These are phyloP conservation scores for Salvelinus sp. DNA, from an alignment of 2,113 vertebrate genomes.

Conservation along the genomic window DNA sequence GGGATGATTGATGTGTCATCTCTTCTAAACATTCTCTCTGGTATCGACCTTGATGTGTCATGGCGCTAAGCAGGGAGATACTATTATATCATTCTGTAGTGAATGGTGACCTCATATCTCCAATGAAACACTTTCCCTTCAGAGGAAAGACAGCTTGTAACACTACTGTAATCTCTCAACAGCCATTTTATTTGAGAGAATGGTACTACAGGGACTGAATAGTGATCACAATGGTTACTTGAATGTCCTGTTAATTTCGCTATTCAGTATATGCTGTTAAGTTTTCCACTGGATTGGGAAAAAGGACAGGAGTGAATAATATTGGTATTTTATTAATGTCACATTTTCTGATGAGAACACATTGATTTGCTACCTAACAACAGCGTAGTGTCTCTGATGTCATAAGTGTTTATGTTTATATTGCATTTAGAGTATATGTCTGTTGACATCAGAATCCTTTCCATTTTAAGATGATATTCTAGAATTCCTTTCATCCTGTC, in stretches of 20 bases:
- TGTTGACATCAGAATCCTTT: background rate
- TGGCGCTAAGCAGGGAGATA: no score
- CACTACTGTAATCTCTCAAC: no score
- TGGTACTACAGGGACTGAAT: no score
- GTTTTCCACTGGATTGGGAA: background rate
- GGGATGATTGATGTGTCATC: constrained; percentile 34
- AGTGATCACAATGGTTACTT: no score
- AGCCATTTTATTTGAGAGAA: no score
- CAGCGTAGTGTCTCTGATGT: background rate
- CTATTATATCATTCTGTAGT: constrained; percentile 2
- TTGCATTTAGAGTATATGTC: background rate
- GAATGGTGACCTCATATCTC: constrained; percentile 1
- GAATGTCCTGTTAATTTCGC: no score
- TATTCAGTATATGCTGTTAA: no score
- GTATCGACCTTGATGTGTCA: constrained; percentile 13
- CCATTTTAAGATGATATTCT: constrained; percentile 27
- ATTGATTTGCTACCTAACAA: background rate
- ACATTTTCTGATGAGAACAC: background rate
- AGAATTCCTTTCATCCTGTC: constrained; percentile 37
- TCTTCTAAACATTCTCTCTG: constrained; percentile 24
- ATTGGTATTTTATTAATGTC: background rate
- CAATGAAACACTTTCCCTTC: no score
- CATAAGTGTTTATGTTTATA: background rate
- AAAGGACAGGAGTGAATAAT: background rate
- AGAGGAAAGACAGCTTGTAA: background rate